Evolutionary conservation across 2,888 invertebrate species (phyloP).

Genomic region (Plagodis pulveraria): DNA sequence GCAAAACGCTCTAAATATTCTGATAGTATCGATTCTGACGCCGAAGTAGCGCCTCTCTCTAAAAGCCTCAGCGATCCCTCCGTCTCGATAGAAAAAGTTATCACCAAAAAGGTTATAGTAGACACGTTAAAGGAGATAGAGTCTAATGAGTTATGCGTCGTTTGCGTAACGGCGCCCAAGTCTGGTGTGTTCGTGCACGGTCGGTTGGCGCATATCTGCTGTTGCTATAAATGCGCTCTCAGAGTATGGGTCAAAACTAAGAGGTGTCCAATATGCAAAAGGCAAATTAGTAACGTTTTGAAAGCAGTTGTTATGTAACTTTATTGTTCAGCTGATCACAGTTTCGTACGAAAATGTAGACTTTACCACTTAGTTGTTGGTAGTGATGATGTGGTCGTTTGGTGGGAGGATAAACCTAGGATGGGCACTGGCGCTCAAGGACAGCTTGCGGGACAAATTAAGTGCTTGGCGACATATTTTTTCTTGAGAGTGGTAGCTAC

Average conservation of each 20-base stretch:
- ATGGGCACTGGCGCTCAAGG: too few relatives aligned
- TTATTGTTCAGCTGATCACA: too few relatives aligned
- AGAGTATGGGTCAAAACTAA: constrained; percentile 87
- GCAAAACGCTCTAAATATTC: constrained; percentile 57
- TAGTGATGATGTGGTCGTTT: too few relatives aligned
- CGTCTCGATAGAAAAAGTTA: constrained; percentile 56
- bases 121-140: constrained; percentile 58
- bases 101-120: constrained; percentile 54
- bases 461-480: too few relatives aligned
- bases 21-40: constrained; percentile 53
- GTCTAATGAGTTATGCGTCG: constrained; percentile 80
- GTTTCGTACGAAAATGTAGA: too few relatives aligned
- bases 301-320: constrained; percentile 83
- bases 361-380: too few relatives aligned
- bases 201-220: constrained; percentile 87
- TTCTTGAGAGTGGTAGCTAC: too few relatives aligned
- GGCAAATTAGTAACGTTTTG: constrained; percentile 87
- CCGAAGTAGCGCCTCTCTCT: constrained; percentile 57
- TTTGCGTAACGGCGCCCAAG: constrained; percentile 86
- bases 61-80: constrained; percentile 77
- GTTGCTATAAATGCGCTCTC: constrained; percentile 89
- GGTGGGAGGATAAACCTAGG: too few relatives aligned
- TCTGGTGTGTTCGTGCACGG: constrained; percentile 89
- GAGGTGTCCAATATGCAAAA: constrained; percentile 89
- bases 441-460: too few relatives aligned